These are phyloP conservation scores for Coryphaenoides rupestris DNA, from an alignment of 2,113 vertebrate species.

Conservation along the genomic window DNA sequence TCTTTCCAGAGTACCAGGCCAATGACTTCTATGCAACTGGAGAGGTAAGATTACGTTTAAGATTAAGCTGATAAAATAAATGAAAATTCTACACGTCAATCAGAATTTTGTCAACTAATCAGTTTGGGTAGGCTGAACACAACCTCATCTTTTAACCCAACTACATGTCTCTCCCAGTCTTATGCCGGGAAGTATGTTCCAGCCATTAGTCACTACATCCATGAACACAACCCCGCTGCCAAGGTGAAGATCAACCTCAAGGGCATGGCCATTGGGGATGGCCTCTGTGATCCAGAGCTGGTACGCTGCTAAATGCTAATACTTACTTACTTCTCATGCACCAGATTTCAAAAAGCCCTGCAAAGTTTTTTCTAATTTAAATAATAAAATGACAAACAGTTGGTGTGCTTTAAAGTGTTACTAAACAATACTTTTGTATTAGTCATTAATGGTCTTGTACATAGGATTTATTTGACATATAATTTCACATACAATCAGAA, in stretches of 20 bases:
- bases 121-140: not conserved
- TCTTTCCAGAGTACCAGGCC: conserved; percentile 81
- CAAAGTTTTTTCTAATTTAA: too few species aligned
- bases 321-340: not conserved
- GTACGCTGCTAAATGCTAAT: too few species aligned
- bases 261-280: conserved; percentile 77
- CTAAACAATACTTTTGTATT: too few species aligned
- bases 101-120: not conserved
- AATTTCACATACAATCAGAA: too few species aligned
- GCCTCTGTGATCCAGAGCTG: conserved; percentile 81
- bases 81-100: not conserved
- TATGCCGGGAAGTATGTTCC: conserved; percentile 82
- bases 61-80: not conserved
- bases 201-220: conserved; percentile 77
- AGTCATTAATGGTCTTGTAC: too few species aligned
- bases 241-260: conserved; percentile 79
- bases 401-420: too few species aligned
- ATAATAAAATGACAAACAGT: too few species aligned
- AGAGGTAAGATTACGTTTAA: conserved; percentile 73
- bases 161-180: conserved; percentile 46
- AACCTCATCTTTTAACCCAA: not conserved
- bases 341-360: not conserved
- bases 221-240: conserved; percentile 71
- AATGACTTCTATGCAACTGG: conserved; percentile 82
- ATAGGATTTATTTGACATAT: too few species aligned